These are phyloP conservation scores for Chascanopsetta lugubris DNA, from an alignment of 2,113 vertebrate genomes.

Conservation along the genomic window DNA sequence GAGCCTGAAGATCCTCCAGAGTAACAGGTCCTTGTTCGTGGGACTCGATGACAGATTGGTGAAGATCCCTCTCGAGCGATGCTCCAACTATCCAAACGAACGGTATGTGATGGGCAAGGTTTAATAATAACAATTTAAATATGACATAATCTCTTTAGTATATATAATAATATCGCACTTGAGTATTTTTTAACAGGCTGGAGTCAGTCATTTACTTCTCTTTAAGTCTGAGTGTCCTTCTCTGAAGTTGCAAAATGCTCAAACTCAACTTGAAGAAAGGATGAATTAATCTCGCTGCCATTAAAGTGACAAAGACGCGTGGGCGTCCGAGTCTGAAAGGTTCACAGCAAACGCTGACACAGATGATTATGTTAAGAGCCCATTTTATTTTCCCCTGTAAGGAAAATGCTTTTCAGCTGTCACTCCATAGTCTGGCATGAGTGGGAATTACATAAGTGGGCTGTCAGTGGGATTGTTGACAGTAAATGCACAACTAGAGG, in stretches of 20 bases:
- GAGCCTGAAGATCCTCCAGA: constrained; percentile 90
- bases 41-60: constrained; percentile 88
- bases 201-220: background rate
- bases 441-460: constrained; percentile 28
- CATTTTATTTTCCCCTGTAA: constrained; percentile 15
- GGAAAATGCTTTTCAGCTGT: constrained; percentile 18
- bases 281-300: background rate
- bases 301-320: constrained; percentile 12
- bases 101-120: too few relatives aligned
- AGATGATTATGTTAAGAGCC: constrained; percentile 50
- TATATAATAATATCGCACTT: too few relatives aligned
- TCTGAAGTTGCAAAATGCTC: background rate
- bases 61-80: constrained; percentile 91
- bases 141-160: background rate
- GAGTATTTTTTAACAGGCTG: background rate
- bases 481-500: background rate
- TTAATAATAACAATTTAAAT: background rate
- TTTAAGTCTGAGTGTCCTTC: background rate
- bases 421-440: constrained; percentile 9
- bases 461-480: constrained; percentile 12
- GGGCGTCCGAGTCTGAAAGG: constrained; percentile 20
- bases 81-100: constrained; percentile 84
- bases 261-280: constrained; percentile 3
- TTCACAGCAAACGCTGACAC: constrained; percentile 37
- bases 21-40: constrained; percentile 89